A percentile compares a stretch with the other conserved stretches of the same genome.
These are phyloP conservation scores for Cephus runcator DNA, from an alignment of 2,888 invertebrate species.

Conservation along the genomic window DNA sequence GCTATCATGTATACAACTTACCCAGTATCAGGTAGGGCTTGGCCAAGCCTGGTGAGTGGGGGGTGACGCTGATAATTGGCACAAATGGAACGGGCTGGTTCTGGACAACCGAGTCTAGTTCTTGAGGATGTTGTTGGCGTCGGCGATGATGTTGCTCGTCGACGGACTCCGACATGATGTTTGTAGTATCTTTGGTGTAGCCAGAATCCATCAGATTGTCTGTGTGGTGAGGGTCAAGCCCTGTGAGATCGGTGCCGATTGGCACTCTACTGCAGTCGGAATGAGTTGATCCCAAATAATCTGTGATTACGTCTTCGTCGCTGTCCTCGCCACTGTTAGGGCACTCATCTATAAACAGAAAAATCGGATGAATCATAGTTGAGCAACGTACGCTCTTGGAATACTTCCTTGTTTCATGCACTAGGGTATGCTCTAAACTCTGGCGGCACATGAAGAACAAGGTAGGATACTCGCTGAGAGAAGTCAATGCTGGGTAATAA, in stretches of 20 bases:
- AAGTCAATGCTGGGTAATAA: too few relatives aligned
- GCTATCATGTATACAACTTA: slow-evolving; percentile 41
- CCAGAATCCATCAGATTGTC: slow-evolving; percentile 39
- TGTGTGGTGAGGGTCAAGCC: slow-evolving; percentile 47
- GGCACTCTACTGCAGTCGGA: slow-evolving; percentile 54
- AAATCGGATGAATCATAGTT: too few relatives aligned
- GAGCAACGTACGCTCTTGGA: too few relatives aligned
- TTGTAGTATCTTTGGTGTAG: slow-evolving; percentile 58
- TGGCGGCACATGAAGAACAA: too few relatives aligned
- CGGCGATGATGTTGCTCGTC: slow-evolving; percentile 39
- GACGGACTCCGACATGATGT: slow-evolving; percentile 49
- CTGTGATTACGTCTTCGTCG: slow-evolving; percentile 84
- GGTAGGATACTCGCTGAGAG: too few relatives aligned
- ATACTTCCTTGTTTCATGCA: too few relatives aligned
- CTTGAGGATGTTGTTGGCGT: slow-evolving; percentile 31
- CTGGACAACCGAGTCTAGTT: slow-evolving; percentile 44
- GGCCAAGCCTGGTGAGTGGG: slow-evolving; percentile 82
- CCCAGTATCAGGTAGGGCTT: slow-evolving; percentile 75
- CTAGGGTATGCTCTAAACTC: too few relatives aligned
- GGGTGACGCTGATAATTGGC: slow-evolving; percentile 89
- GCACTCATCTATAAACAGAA: slow-evolving; percentile 72
- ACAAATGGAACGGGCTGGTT: slow-evolving; percentile 68
- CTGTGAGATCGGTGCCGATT: slow-evolving; percentile 40
- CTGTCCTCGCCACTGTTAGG: slow-evolving; percentile 77
- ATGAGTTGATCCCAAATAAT: slow-evolving; percentile 70